phyloP scores from a whole-genome alignment of 2,888 invertebrate species.

The Eugnorisma glareosa region DNA sequence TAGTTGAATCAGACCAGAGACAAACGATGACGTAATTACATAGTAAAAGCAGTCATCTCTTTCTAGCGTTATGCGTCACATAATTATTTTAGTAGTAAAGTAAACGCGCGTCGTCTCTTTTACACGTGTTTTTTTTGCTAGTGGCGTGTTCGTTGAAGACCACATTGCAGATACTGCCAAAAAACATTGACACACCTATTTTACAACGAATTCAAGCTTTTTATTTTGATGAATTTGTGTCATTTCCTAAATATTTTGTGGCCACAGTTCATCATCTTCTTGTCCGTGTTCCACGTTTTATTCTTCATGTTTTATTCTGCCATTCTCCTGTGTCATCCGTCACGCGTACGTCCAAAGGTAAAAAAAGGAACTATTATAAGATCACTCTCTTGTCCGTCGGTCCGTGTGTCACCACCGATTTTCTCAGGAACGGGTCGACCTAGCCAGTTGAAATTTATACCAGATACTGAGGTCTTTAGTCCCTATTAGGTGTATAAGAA shows the following conservation, averaged over 20 bases:
- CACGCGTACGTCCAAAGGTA: too few species aligned
- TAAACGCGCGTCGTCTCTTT: slow-evolving; percentile 22
- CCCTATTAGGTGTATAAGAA: too few species aligned
- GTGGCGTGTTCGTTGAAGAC: slow-evolving; percentile 13
- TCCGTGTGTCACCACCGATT: too few species aligned
- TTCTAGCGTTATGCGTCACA: slow-evolving; percentile 30
- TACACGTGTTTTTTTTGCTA: background rate
- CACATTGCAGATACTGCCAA: background rate
- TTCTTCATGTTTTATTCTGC: too few species aligned
- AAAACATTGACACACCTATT: slow-evolving; percentile 13
- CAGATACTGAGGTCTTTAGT: too few species aligned
- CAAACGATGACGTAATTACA: slow-evolving; percentile 12
- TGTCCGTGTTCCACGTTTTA: too few species aligned
- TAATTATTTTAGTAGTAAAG: slow-evolving; percentile 48
- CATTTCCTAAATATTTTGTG: background rate
- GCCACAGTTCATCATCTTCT: too few species aligned
- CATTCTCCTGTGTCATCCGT: too few species aligned
- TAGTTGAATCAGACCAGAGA: background rate
- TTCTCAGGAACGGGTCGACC: too few species aligned
- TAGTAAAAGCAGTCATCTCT: slow-evolving; percentile 24
- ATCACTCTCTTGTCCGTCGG: too few species aligned
- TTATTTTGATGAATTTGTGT: background rate
- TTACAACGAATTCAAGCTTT: background rate
- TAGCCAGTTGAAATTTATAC: too few species aligned
- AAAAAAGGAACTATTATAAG: too few species aligned